Base-by-base conservation (phyloP, 2,888 invertebrate species). In the Tachystola acroxantha region DNA sequence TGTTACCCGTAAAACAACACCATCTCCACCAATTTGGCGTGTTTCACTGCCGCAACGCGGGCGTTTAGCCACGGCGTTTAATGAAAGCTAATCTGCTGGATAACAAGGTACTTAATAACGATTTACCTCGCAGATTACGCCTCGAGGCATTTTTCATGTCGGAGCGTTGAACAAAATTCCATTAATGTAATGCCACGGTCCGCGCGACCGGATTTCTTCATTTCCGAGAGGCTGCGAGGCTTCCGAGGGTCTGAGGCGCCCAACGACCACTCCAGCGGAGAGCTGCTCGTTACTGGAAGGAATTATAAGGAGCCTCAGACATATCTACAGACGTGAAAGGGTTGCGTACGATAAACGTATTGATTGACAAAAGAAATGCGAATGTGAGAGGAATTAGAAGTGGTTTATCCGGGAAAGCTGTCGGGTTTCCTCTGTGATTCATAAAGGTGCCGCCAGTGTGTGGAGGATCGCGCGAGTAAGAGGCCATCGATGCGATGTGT, bases 161-260 rank as follows among this genome's bases (percentile, higher is more conserved):
- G 32, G 41, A 31, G 47, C 34, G 47, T 53, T 48, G 56, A 57
- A 59, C 56, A 56, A 61, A 64, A 72, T 74, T 70, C 71, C 67
- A 74, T 76, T 74, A 72, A 28, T 22, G 29, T 13, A 22, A 62
- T 56, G 56, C 54, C 46, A 48, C 53, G 50, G 48, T 46, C 51
- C 60, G 48, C 44, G 43, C 43, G 59, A 55, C 71, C 73, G 77
- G 77, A 77, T 71, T 64, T 64, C 63, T 74, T 76, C 72, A 78
- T 77, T 77, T 78, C 76, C 77, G 76, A 57, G 57, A 50, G 56
- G 55, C 58, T 54, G 58, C 57, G 50, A 42, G 52, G 6, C 46
- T 6, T 16, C 16, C 3, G 16, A 16, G 37, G 34, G 35, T n/a
- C 16, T 13, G 24, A 13, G 10, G 6, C 3, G 16, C 16, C 16